These are phyloP conservation scores for Nematostella vectensis DNA, from an alignment of 92 coral and sea anemone genomes.

Conservation along the genomic window DNA sequence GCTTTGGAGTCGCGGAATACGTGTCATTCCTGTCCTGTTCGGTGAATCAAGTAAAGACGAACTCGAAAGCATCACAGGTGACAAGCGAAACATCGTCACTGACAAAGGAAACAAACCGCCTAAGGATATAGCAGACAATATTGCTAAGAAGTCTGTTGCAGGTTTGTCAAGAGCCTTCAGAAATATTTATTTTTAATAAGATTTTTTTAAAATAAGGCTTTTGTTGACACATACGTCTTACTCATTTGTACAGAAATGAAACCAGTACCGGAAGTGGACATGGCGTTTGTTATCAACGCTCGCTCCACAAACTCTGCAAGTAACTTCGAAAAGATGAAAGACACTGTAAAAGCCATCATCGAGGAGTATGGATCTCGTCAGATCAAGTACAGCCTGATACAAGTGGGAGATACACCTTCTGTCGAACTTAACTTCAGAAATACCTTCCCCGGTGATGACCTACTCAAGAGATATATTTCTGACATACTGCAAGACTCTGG, in stretches of 20 bases:
- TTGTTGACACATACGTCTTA: no score
- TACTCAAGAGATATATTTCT: slow-evolving; percentile 11
- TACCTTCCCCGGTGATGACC: slow-evolving; percentile 16
- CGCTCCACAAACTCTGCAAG: slow-evolving; percentile 19
- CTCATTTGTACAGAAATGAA: slow-evolving; percentile 24
- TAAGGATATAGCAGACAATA: slow-evolving; percentile 13
- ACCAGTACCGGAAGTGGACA: slow-evolving; percentile 29
- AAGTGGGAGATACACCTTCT: slow-evolving; percentile 27
- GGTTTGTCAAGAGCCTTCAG: no score
- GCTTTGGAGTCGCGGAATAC: slow-evolving; percentile 38
- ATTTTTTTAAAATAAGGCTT: no score
- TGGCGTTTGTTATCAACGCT: slow-evolving; percentile 45
- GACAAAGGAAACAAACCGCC: slow-evolving; percentile 37
- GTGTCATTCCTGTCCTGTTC: slow-evolving; percentile 70
- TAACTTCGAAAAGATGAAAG: slow-evolving; percentile 48
- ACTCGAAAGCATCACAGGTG: slow-evolving; percentile 29
- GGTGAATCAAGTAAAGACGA: slow-evolving; percentile 48
- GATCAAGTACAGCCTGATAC: slow-evolving; percentile 31
- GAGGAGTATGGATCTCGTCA: slow-evolving; percentile 35
- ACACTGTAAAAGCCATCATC: slow-evolving; percentile 29
- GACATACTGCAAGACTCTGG: slow-evolving; percentile 4
- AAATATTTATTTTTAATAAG: no score
- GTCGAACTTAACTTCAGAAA: slow-evolving; percentile 12
- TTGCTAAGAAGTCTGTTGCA: slow-evolving; percentile 13
- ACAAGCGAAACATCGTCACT: slow-evolving; percentile 40